Evolutionary conservation across 2,888 invertebrate species (phyloP), one percentile per base, ranked within the genome.

Genomic region (Apamea anceps): DNA sequence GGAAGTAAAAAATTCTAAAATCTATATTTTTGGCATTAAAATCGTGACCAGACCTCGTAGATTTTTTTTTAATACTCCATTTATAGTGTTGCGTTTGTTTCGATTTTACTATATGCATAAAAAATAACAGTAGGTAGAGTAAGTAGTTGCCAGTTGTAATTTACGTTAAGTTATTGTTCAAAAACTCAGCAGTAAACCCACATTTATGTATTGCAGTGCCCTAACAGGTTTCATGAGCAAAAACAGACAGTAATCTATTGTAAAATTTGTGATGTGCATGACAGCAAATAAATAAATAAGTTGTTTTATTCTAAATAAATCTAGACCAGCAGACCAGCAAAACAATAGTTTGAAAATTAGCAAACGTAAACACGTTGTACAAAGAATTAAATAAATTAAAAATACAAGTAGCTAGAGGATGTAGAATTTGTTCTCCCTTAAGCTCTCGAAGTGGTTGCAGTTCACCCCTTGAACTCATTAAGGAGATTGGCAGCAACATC

Each of bases 401-500:
- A 15, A 32, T 8, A 42, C 51, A 51, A 60, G 10, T n/a, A 65
- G 28, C 28, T 68, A 7, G 1, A 21, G 12, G 32, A 7, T 45
- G 25, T 37, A 42, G 15, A 25, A 42, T 48, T 21, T 37, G 2
- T 57, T 37, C 0, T 3, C 21, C 15, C 13, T 45, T 13, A 6
- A 37, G 21, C 12, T 25, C 0, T 10, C 0, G 10, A 42, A 51
- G 48, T 60, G 51, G 25, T 67, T 37, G 57, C 37, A 57, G 57
- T 60, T 66, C 48, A 66, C n/a, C 57, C 15, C 28, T 82, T 82
- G 84, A 77, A 81, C 65, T 83, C 84, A 45, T 80, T 67, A 82
- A 51, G 2, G 15, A 2, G 18, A 62, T 67, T 82, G 51, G 48
- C 37, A 37, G 54, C 45, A 54, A 54, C 68, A 83, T 83, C 62